A percentile compares a stretch with the other conserved stretches of the same genome.
Conservation (phyloP, 2,797 vertebrate species). For the Ibycter americanus region DNA sequence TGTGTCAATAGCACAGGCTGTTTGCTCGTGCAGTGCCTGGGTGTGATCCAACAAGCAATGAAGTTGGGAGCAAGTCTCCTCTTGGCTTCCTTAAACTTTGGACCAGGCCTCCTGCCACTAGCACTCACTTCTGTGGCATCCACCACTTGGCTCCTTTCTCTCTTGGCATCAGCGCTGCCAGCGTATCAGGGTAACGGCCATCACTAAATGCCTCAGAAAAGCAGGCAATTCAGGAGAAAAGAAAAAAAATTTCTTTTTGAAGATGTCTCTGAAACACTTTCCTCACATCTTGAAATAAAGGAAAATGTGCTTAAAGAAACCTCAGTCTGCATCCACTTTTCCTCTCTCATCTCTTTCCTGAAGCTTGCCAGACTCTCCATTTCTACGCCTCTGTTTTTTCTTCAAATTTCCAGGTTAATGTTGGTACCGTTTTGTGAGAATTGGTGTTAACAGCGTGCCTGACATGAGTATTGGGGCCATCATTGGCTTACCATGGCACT, state of each 20-base stretch:
- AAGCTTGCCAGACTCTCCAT: background rate
- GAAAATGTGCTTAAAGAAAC: background rate
- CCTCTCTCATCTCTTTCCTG: background rate
- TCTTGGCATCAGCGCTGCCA: background rate
- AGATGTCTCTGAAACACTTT: background rate
- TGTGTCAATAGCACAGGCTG: background rate
- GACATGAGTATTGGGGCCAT: background rate
- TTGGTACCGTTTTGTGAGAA: background rate
- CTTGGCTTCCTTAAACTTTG: background rate
- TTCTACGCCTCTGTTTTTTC: background rate
- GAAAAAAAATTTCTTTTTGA: background rate
- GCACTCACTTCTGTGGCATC: background rate
- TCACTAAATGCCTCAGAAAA: background rate
- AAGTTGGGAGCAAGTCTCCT: background rate
- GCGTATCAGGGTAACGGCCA: background rate
- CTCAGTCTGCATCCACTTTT: background rate
- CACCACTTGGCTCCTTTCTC: accelerated
- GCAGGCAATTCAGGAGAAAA: background rate
- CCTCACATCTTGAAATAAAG: background rate
- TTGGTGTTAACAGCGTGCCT: background rate
- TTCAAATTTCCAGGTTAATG: background rate
- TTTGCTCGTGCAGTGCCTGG: background rate
- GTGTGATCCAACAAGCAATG: background rate
- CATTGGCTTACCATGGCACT: background rate
- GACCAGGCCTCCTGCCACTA: background rate